Evolutionary conservation across 2,888 invertebrate species (phyloP).

Genomic region (Netelia virgata): DNA sequence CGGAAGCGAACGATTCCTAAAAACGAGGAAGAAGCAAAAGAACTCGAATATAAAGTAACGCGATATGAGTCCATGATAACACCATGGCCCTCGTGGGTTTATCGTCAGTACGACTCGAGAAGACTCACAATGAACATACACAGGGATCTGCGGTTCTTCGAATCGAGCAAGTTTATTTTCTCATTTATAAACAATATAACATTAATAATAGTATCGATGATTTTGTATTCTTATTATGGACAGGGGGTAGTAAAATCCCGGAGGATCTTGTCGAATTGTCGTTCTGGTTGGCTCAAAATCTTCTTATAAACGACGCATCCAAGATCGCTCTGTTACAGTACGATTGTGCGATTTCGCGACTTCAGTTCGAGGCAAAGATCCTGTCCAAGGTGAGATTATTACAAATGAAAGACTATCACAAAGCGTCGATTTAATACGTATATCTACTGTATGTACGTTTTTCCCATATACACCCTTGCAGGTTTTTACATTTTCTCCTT

Average conservation of each 20-base stretch:
- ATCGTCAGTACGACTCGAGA: constrained; percentile 88
- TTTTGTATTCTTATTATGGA: constrained; percentile 36
- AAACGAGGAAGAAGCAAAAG: constrained; percentile 72
- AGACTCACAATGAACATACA: constrained; percentile 84
- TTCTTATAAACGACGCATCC: constrained; percentile 89
- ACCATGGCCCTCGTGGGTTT: constrained; percentile 89
- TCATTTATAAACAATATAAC: constrained; percentile 72
- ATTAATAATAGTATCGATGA: constrained; percentile 73
- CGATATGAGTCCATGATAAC: constrained; percentile 86
- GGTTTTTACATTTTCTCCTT: too few species aligned
- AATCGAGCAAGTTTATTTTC: constrained; percentile 75
- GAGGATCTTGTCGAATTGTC: constrained; percentile 90
- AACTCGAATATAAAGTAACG: constrained; percentile 77
- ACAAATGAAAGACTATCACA: too few species aligned
- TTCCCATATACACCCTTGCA: too few species aligned
- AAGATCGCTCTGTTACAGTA: constrained; percentile 88
- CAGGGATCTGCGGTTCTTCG: constrained; percentile 78
- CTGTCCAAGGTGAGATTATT: constrained; percentile 83
- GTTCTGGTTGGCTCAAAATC: constrained; percentile 93
- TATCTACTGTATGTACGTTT: too few species aligned
- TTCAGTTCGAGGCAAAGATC: constrained; percentile 87
- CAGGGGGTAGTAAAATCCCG: constrained; percentile 86
- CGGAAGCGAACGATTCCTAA: constrained; percentile 73
- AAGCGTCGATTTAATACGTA: background rate
- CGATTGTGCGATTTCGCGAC: constrained; percentile 89